phyloP scores from a whole-genome alignment of 2,113 vertebrate genomes.

The Periophthalmodon schlosseri region DNA sequence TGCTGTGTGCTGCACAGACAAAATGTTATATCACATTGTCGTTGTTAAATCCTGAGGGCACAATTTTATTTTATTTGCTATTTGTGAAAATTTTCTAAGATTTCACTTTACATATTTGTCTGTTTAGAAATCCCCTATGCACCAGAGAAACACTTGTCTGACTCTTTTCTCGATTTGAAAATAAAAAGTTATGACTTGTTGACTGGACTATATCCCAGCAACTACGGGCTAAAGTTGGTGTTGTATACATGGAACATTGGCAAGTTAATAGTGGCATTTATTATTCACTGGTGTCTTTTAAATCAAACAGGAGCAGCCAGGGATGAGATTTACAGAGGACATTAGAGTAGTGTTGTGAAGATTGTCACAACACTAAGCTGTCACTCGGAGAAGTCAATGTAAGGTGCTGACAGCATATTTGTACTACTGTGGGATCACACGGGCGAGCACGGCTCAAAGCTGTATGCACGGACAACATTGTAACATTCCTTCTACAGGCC shows the following conservation, averaged over 20 bases:
- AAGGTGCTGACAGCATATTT: conserved; percentile 36
- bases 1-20: too few species aligned
- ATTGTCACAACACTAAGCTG: not conserved
- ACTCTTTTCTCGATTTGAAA: not conserved
- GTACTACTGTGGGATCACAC: conserved; percentile 32
- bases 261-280: not conserved
- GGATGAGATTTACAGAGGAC: not conserved
- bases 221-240: too few species aligned
- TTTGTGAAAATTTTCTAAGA: too few species aligned
- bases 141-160: not conserved
- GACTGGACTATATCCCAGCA: too few species aligned
- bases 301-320: not conserved
- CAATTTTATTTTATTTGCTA: too few species aligned
- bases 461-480: conserved; percentile 33
- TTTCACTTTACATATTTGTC: too few species aligned
- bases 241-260: not conserved
- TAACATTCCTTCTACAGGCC: conserved; percentile 26
- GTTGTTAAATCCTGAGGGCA: too few species aligned
- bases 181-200: not conserved
- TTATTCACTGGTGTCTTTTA: not conserved
- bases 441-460: conserved; percentile 15
- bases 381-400: conserved; percentile 14
- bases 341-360: not conserved
- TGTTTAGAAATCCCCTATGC: too few species aligned
- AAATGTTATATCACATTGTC: too few species aligned